These are phyloP conservation scores for Meandrina meandrites DNA, from an alignment of 92 coral and sea anemone species.

Conservation along the genomic window DNA sequence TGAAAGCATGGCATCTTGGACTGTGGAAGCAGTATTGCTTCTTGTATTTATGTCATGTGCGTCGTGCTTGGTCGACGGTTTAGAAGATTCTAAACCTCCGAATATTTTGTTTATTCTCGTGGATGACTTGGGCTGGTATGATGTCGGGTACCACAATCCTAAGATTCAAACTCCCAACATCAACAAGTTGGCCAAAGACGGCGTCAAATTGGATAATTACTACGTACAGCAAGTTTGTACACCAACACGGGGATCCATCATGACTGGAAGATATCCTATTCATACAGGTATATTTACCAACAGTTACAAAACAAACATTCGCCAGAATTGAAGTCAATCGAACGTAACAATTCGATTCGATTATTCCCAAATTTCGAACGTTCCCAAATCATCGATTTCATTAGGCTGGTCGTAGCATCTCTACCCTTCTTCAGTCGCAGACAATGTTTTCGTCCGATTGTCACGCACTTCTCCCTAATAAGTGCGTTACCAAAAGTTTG, in stretches of 20 bases:
- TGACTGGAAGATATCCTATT: conserved; percentile 53
- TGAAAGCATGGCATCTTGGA: neutral
- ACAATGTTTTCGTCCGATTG: too few species aligned
- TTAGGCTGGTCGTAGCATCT: too few species aligned
- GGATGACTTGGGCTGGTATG: conserved; percentile 58
- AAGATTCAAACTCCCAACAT: conserved; percentile 53
- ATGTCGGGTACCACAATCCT: conserved; percentile 53
- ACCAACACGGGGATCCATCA: conserved; percentile 45
- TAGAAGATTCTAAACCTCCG: conserved; percentile 20
- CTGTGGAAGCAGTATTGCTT: neutral
- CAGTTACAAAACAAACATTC: too few species aligned
- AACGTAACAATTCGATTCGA: too few species aligned
- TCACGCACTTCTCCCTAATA: too few species aligned
- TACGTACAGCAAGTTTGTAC: conserved; percentile 59
- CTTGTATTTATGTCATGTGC: neutral
- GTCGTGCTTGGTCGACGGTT: neutral
- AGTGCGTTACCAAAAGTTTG: neutral
- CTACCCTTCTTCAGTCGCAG: too few species aligned
- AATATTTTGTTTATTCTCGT: conserved; percentile 51
- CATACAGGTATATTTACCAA: conserved; percentile 41
- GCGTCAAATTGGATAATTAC: conserved; percentile 51
- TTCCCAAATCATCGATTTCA: too few species aligned
- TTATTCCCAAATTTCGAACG: too few species aligned
- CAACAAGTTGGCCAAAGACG: conserved; percentile 46
- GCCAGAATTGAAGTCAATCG: too few species aligned